Percentiles rank a stretch among this genome's conserved stretches.
Evolutionary conservation across 2,797 vertebrate species (phyloP).

Genomic region (Geotrypetes seraphini): DNA sequence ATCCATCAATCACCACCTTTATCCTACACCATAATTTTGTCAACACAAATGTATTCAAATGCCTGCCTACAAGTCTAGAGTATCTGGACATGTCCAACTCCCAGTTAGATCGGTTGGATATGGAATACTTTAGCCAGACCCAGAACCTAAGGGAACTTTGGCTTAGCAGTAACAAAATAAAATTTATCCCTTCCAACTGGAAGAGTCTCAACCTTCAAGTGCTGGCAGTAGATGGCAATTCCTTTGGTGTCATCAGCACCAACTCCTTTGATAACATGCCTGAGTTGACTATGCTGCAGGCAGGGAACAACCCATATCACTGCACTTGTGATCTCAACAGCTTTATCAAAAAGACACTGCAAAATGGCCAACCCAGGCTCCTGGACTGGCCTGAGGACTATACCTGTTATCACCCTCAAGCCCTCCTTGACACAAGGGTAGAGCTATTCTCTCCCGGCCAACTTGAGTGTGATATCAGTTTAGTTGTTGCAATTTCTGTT

Average conservation of each 20-base stretch:
- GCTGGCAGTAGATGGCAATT: conserved; percentile 67
- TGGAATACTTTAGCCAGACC: conserved; percentile 54
- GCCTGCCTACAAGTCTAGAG: conserved; percentile 59
- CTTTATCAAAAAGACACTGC: conserved; percentile 55
- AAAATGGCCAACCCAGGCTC: conserved; percentile 39
- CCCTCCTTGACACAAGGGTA: conserved; percentile 54
- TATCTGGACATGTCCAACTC: conserved; percentile 68
- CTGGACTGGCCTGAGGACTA: conserved; percentile 69
- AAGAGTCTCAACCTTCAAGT: conserved; percentile 39
- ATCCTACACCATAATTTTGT: conserved; percentile 57
- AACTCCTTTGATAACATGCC: conserved; percentile 64
- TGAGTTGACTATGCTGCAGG: conserved; percentile 37
- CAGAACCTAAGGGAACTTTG: conserved; percentile 44
- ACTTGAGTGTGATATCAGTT: conserved; percentile 56
- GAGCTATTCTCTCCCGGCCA: conserved; percentile 47
- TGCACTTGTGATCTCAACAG: conserved; percentile 70
- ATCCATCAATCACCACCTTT: conserved; percentile 45
- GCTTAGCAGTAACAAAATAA: conserved; percentile 75
- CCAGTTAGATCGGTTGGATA: conserved; percentile 57
- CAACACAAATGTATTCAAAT: conserved; percentile 36
- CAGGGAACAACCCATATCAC: conserved; percentile 77
- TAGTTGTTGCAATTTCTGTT: conserved; percentile 58
- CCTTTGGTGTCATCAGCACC: conserved; percentile 65
- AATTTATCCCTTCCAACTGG: conserved; percentile 74
- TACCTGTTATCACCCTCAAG: conserved; percentile 66